phyloP scores from a whole-genome alignment of 2,113 vertebrate genomes.

The Cyphomyrus discorhynchus region DNA sequence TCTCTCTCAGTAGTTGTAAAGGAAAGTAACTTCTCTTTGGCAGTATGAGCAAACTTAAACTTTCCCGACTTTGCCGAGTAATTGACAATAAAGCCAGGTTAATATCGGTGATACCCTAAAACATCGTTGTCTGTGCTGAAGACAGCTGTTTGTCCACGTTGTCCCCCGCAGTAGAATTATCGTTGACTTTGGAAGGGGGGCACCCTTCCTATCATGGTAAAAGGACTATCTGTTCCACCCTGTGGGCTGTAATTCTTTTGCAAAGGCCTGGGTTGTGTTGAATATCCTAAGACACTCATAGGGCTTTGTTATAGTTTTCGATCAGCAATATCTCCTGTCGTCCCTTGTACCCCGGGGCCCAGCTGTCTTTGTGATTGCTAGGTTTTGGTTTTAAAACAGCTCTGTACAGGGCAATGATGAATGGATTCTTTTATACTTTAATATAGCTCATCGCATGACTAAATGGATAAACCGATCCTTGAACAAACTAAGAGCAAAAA shows the following conservation, averaged over 20 bases:
- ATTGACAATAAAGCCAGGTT: not conserved
- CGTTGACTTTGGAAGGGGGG: not conserved
- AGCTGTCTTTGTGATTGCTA: not conserved
- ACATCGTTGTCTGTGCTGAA: not conserved
- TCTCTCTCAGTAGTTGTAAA: not conserved
- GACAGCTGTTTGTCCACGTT: not conserved
- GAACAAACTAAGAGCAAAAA: not conserved
- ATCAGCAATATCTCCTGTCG: not conserved
- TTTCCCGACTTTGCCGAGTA: not conserved
- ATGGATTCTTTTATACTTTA: not conserved
- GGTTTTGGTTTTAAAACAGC: not conserved
- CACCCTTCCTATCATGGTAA: not conserved
- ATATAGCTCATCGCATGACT: not conserved
- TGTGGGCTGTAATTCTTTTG: not conserved
- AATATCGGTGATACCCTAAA: not conserved
- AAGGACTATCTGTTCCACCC: not conserved
- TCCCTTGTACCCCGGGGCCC: not conserved
- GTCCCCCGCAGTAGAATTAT: not conserved
- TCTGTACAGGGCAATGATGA: not conserved
- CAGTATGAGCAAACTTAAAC: not conserved
- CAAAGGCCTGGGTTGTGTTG: not conserved
- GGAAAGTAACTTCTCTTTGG: not conserved
- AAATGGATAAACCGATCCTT: not conserved
- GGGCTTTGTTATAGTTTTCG: not conserved
- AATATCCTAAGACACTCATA: not conserved